These are phyloP conservation scores for Pedetes capensis DNA, from an alignment of 2,113 vertebrate species.

Conservation along the genomic window DNA sequence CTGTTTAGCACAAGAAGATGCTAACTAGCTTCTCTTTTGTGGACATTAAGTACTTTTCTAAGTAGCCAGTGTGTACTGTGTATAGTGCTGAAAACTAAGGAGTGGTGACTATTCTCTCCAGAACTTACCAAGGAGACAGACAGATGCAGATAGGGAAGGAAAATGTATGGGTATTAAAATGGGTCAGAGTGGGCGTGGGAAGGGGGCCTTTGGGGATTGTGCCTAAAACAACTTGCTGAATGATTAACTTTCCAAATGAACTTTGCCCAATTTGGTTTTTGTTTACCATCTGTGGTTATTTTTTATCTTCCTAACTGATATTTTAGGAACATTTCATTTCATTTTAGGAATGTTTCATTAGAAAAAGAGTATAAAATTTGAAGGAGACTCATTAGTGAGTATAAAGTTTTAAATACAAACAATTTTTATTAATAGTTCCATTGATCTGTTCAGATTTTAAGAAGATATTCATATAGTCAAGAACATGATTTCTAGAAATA, in stretches of 20 bases:
- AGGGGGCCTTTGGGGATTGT: background rate
- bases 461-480: background rate
- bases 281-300: background rate
- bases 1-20: background rate
- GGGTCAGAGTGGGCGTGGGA: background rate
- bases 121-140: background rate
- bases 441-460: background rate
- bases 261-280: background rate
- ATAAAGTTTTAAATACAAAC: background rate
- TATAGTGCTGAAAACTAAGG: background rate
- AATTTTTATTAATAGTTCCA: background rate
- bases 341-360: background rate
- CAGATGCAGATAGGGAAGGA: background rate
- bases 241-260: conserved; percentile 2
- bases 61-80: background rate
- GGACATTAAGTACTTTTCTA: background rate
- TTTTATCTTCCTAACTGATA: conserved; percentile 31
- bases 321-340: too few relatives aligned
- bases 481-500: background rate
- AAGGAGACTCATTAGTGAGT: background rate
- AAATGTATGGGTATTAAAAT: background rate
- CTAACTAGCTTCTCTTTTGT: background rate
- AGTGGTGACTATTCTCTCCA: background rate
- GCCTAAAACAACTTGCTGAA: background rate
- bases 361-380: background rate